phyloP scores from a whole-genome alignment of 2,797 vertebrate species.

The Ptychobarbus kaznakovi region DNA sequence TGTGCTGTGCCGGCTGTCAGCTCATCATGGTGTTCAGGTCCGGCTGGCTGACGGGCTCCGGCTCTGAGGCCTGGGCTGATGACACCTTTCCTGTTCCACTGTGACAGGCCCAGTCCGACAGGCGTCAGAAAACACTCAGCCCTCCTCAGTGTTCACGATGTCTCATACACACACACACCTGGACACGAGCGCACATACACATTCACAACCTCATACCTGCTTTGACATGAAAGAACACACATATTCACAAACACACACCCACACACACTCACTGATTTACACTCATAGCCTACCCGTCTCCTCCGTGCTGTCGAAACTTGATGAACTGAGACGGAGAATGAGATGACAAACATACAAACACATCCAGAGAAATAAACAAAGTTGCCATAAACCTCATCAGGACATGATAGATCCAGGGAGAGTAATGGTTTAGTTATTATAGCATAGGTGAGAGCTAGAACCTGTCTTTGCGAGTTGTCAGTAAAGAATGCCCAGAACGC shows the following conservation, averaged over 20 bases:
- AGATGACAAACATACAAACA: slow-evolving; percentile 52
- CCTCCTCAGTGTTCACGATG: slow-evolving; percentile 66
- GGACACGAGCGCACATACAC: slow-evolving; percentile 46
- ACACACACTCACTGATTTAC: slow-evolving; percentile 31
- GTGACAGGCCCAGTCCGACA: slow-evolving; percentile 76
- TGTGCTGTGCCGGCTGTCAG: slow-evolving; percentile 73
- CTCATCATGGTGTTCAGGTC: slow-evolving; percentile 76
- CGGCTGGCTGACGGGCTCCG: slow-evolving; percentile 64
- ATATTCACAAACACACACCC: slow-evolving; percentile 48
- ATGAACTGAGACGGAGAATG: slow-evolving; percentile 47
- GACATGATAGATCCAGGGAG: slow-evolving; percentile 53
- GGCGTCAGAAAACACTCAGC: slow-evolving; percentile 76
- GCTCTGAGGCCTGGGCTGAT: slow-evolving; percentile 70
- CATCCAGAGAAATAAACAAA: slow-evolving; percentile 46
- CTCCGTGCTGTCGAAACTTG: slow-evolving; percentile 40
- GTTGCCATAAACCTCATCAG: slow-evolving; percentile 47
- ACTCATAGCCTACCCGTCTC: slow-evolving; percentile 29
- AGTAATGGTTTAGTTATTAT: slow-evolving; percentile 57
- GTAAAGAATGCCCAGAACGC: slow-evolving; percentile 63
- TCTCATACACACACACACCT: slow-evolving; percentile 62
- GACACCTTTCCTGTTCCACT: slow-evolving; percentile 76
- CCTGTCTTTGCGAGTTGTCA: slow-evolving; percentile 57
- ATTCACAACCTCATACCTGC: slow-evolving; percentile 49
- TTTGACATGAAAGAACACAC: slow-evolving; percentile 51
- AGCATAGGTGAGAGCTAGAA: slow-evolving; percentile 55